These are phyloP conservation scores for Erythrocercus mccallii DNA, from an alignment of 2,113 vertebrate genomes.

Conservation along the genomic window DNA sequence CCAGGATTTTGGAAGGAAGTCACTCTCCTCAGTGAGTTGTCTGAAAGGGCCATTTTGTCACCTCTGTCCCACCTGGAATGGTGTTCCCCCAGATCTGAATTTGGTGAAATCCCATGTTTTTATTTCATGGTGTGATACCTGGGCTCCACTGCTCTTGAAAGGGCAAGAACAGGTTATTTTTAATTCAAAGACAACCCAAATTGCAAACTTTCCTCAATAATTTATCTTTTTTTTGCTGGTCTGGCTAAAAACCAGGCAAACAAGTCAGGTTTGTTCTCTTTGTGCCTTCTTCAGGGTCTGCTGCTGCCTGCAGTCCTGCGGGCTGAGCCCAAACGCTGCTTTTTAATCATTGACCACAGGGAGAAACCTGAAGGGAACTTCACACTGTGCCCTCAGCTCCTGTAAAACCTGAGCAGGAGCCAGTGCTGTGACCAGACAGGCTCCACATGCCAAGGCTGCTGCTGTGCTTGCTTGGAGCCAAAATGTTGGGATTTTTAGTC, in stretches of 20 bases:
- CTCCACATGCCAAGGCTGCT: neutral
- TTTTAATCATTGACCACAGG: neutral
- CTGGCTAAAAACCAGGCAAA: neutral
- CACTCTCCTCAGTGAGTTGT: neutral
- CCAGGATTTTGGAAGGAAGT: neutral
- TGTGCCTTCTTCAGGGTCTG: neutral
- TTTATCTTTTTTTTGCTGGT: rapidly evolving
- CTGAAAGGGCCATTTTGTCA: neutral
- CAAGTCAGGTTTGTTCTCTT: neutral
- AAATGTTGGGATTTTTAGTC: neutral
- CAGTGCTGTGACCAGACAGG: neutral
- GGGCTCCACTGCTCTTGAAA: neutral
- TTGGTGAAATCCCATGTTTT: neutral
- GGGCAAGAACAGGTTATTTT: neutral
- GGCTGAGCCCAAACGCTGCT: neutral
- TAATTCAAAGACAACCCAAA: neutral
- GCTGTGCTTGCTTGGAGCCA: neutral
- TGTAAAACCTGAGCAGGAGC: neutral
- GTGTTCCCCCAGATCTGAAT: neutral
- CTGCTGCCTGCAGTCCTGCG: neutral
- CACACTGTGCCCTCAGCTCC: neutral
- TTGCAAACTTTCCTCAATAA: rapidly evolving
- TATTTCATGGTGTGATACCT: neutral
- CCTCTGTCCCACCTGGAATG: neutral
- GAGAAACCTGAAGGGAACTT: neutral